Percentiles rank a stretch among this genome's conserved stretches.
These are phyloP conservation scores for Hypocryptadius cinnamomeus DNA, from an alignment of 2,113 vertebrate species.

Conservation along the genomic window DNA sequence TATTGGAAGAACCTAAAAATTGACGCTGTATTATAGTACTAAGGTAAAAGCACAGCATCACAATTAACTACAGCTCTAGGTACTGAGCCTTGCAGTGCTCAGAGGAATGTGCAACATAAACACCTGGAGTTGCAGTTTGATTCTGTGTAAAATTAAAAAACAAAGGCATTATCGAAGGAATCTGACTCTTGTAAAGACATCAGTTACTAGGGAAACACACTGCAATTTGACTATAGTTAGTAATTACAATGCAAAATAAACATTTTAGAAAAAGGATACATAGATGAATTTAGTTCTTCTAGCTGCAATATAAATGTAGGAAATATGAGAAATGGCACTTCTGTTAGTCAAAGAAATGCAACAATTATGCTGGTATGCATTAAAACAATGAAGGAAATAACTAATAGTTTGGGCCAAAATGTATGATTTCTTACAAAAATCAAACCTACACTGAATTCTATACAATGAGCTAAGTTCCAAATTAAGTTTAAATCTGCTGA, in stretches of 20 bases:
- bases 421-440: neutral
- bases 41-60: neutral
- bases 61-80: neutral
- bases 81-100: neutral
- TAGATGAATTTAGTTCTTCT: slow-evolving; percentile 97
- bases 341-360: neutral
- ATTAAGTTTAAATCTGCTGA: neutral
- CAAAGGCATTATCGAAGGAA: fast-evolving
- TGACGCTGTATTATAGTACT: neutral
- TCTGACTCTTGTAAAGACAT: neutral
- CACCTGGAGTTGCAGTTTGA: slow-evolving; percentile 1
- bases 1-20: neutral
- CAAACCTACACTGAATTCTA: neutral
- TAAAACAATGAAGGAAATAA: neutral
- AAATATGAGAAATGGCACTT: neutral
- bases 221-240: neutral
- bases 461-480: neutral
- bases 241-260: neutral
- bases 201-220: neutral
- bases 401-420: neutral
- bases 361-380: neutral
- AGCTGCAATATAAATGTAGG: slow-evolving; percentile 74
- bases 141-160: slow-evolving; percentile 4
- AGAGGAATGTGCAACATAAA: slow-evolving; percentile 25
- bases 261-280: slow-evolving; percentile 88